These are phyloP conservation scores for Watsonalla binaria DNA, from an alignment of 2,888 invertebrate species.

Conservation along the genomic window DNA sequence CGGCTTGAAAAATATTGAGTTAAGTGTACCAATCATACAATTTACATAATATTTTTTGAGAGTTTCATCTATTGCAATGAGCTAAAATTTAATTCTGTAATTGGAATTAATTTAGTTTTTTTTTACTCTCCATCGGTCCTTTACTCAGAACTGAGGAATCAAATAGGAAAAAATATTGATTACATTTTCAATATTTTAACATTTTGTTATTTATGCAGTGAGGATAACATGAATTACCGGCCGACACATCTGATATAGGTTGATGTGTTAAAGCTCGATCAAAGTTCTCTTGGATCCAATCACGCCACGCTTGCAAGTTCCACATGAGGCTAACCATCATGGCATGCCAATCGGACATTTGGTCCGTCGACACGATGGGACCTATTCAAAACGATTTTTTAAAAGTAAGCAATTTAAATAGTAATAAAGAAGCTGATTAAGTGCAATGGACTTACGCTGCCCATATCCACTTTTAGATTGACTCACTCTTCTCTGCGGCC, in stretches of 20 bases:
- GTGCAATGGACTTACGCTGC: constrained; percentile 32
- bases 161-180: background rate
- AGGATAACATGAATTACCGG: constrained; percentile 20
- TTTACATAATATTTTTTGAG: background rate
- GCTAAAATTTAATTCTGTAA: too few relatives aligned
- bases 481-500: constrained; percentile 4
- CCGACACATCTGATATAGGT: constrained; percentile 12
- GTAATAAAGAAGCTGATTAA: background rate
- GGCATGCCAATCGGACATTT: constrained; percentile 64
- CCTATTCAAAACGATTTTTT: constrained; percentile 22
- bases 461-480: constrained; percentile 25
- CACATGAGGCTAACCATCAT: constrained; percentile 67
- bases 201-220: background rate
- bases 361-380: constrained; percentile 51
- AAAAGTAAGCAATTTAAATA: background rate
- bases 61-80: too few relatives aligned
- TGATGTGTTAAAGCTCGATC: constrained; percentile 39
- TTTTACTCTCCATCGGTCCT: too few relatives aligned
- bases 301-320: constrained; percentile 66
- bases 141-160: too few relatives aligned
- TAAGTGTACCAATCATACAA: constrained; percentile 17
- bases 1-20: constrained; percentile 9
- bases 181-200: too few relatives aligned
- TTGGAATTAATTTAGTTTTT: too few relatives aligned
- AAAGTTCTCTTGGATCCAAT: constrained; percentile 63